Evolutionary conservation across 2,797 vertebrate genomes (phyloP).

Genomic region (Glyptemys insculpta): DNA sequence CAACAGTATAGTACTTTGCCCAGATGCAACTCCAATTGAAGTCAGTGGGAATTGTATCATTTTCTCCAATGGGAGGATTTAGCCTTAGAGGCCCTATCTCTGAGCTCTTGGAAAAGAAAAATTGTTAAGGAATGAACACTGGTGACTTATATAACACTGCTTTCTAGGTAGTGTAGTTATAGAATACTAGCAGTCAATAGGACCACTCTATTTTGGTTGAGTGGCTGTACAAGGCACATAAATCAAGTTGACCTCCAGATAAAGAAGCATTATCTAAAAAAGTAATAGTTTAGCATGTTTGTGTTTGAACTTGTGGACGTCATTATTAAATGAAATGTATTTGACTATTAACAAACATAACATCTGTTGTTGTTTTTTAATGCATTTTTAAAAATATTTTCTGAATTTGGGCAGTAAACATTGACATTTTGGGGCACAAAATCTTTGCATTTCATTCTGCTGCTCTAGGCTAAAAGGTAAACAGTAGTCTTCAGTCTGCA

Average conservation of each 20-base stretch:
- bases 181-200: slow-evolving; percentile 6
- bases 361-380: neutral
- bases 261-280: slow-evolving; percentile 39
- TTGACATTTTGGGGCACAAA: neutral
- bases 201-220: slow-evolving; percentile 52
- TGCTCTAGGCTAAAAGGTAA: neutral
- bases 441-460: neutral
- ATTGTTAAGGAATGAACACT: neutral
- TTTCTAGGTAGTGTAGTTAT: neutral
- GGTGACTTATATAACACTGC: neutral
- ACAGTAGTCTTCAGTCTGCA: neutral
- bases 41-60: neutral
- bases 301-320: slow-evolving; percentile 12
- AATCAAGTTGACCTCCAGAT: slow-evolving; percentile 58
- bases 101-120: slow-evolving; percentile 6
- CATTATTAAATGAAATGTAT: neutral
- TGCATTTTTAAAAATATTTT: neutral
- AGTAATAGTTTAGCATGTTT: neutral
- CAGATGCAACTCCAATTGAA: neutral
- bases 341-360: neutral
- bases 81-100: neutral
- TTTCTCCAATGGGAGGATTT: neutral
- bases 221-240: neutral
- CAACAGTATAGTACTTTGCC: neutral
- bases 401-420: neutral